Conservation (phyloP, 2,888 invertebrate species). For the Drosophila paucipuncta region DNA sequence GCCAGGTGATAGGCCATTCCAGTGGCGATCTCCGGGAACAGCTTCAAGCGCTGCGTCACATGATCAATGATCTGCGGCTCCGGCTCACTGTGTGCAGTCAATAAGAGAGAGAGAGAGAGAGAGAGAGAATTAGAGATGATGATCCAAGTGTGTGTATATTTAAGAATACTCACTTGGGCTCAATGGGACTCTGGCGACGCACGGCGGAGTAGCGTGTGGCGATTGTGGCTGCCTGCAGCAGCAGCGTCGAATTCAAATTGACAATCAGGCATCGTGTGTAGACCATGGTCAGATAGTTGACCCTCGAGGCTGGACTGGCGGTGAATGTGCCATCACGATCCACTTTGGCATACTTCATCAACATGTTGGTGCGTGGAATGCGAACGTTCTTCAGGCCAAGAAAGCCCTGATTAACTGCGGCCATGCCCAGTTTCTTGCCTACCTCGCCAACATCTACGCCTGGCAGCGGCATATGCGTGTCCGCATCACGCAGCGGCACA, state of each 20-base stretch:
- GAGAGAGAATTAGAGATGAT: not conserved
- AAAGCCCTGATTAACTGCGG: slow-evolving; percentile 96
- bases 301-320: slow-evolving; percentile 91
- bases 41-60: slow-evolving; percentile 96
- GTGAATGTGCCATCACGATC: slow-evolving; percentile 96
- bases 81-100: slow-evolving; percentile 87
- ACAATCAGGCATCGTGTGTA: slow-evolving; percentile 94
- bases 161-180: slow-evolving; percentile 87
- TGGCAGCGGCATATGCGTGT: slow-evolving; percentile 93
- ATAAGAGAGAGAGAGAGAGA: too few species aligned
- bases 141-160: not conserved
- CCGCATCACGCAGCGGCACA: slow-evolving; percentile 94
- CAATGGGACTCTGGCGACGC: slow-evolving; percentile 93
- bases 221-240: slow-evolving; percentile 93
- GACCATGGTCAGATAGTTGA: slow-evolving; percentile 94
- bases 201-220: slow-evolving; percentile 96
- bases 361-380: slow-evolving; percentile 94
- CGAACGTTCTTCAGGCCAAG: slow-evolving; percentile 93
- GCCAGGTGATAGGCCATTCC: slow-evolving; percentile 91
- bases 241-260: slow-evolving; percentile 89
- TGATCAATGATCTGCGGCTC: slow-evolving; percentile 97
- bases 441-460: slow-evolving; percentile 97
- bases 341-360: slow-evolving; percentile 96
- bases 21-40: slow-evolving; percentile 93
- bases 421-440: slow-evolving; percentile 96